Percentiles rank a stretch among this genome's conserved stretches.
These are phyloP conservation scores for Drosophila prosaltans DNA, from an alignment of 1,140 invertebrate genomes.

Conservation along the genomic window DNA sequence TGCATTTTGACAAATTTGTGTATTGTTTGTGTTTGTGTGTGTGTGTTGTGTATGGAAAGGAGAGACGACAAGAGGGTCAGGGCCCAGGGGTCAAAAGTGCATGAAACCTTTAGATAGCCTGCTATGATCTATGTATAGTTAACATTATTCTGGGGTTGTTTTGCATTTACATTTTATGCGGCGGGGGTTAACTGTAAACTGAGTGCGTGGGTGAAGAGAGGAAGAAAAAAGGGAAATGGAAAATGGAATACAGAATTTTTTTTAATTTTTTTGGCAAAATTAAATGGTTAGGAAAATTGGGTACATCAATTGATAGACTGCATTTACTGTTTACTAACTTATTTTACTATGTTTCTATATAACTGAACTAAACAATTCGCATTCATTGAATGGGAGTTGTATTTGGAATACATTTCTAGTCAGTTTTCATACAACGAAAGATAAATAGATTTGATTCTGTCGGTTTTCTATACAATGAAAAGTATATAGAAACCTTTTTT, in stretches of 20 bases:
- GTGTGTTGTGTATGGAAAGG: constrained; percentile 27
- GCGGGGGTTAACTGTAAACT: constrained; percentile 28
- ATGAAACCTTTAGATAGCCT: constrained; percentile 19
- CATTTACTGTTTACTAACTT: background rate
- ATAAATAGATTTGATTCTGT: too few species aligned
- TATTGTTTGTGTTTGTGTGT: constrained; percentile 37
- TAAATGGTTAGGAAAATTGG: background rate
- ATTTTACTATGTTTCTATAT: background rate
- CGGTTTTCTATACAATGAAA: too few species aligned
- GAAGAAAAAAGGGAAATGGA: background rate
- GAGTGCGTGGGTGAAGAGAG: constrained; percentile 20
- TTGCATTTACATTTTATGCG: constrained; percentile 3
- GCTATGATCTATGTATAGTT: constrained; percentile 23
- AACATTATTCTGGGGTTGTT: constrained; percentile 35
- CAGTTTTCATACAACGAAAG: too few species aligned
- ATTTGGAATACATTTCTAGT: too few species aligned
- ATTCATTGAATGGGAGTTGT: too few species aligned
- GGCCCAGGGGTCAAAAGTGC: constrained; percentile 60
- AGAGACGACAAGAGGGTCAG: constrained; percentile 40
- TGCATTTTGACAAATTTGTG: constrained; percentile 80
- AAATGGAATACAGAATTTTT: background rate
- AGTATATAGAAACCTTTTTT: too few species aligned
- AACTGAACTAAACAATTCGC: too few species aligned
- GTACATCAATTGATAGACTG: background rate
- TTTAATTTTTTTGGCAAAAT: background rate